Conservation (phyloP, 2,888 invertebrate genomes). For the Alloscopus bannaensis region DNA sequence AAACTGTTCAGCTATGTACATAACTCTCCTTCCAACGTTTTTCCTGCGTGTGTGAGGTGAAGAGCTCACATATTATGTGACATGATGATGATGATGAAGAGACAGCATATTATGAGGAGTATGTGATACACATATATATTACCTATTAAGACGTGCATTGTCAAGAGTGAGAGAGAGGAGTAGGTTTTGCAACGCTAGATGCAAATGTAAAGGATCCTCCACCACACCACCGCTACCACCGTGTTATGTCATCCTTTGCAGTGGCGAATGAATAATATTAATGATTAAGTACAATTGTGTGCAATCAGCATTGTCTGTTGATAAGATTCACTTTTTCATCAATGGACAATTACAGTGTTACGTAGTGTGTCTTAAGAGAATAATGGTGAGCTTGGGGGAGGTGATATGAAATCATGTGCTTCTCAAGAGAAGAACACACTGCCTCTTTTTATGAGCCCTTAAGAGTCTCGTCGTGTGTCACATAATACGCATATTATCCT, state of each 20-base stretch:
- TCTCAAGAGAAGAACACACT: neutral
- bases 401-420: constrained; percentile 27
- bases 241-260: constrained; percentile 23
- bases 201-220: constrained; percentile 22
- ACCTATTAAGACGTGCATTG: constrained; percentile 1
- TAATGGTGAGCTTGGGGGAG: neutral
- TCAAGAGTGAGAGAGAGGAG: too few relatives aligned
- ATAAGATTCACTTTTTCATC: constrained; percentile 47
- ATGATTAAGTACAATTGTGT: constrained; percentile 49
- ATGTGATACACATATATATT: constrained; percentile 6
- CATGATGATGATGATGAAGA: neutral
- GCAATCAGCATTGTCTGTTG: constrained; percentile 48
- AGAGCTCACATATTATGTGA: neutral
- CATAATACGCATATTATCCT: constrained; percentile 21
- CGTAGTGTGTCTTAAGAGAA: neutral
- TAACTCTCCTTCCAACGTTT: too few relatives aligned
- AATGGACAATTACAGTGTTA: constrained; percentile 42
- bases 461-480: constrained; percentile 31
- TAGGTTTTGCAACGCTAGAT: constrained; percentile 17
- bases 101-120: neutral
- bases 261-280: constrained; percentile 36
- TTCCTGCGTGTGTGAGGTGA: neutral
- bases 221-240: too few relatives aligned
- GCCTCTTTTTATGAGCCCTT: constrained; percentile 4
- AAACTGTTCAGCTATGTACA: constrained; percentile 43